A percentile compares a stretch with the other conserved stretches of the same genome.
phyloP scores from a whole-genome alignment of 2,888 invertebrate genomes.

The Kuschelorhynchus macadamiae region DNA sequence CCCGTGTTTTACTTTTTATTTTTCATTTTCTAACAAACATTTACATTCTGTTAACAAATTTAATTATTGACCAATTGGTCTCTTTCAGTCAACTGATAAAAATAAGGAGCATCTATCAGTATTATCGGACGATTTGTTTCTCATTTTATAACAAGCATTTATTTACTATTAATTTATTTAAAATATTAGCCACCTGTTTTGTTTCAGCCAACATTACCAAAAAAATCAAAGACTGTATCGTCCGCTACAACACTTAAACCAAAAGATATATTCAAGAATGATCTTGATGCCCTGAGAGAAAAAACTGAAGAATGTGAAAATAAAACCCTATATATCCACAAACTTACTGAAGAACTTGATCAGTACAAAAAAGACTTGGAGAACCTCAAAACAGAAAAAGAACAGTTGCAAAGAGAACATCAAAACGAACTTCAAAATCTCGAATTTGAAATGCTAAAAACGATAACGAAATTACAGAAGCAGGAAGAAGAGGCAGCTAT shows the following conservation, averaged over 20 bases:
- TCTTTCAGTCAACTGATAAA: no score
- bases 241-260: conserved; percentile 52
- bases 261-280: conserved; percentile 46
- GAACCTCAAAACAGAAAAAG: conserved; percentile 64
- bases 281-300: conserved; percentile 69
- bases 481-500: conserved; percentile 56
- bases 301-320: conserved; percentile 72
- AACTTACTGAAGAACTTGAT: conserved; percentile 70
- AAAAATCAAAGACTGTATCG: conserved; percentile 54
- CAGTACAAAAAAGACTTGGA: conserved; percentile 69
- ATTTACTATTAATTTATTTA: no score
- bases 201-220: conserved; percentile 62
- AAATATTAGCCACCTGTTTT: no score
- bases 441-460: conserved; percentile 63
- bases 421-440: conserved; percentile 61
- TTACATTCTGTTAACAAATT: no score
- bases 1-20: no score
- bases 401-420: conserved; percentile 57
- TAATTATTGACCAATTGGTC: no score
- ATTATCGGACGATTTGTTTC: no score
- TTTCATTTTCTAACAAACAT: no score
- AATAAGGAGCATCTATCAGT: no score
- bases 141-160: no score
- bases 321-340: conserved; percentile 70
- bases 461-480: conserved; percentile 61